phyloP scores from a whole-genome alignment of 1,140 invertebrate species.

The Saccostrea cuccullata region DNA sequence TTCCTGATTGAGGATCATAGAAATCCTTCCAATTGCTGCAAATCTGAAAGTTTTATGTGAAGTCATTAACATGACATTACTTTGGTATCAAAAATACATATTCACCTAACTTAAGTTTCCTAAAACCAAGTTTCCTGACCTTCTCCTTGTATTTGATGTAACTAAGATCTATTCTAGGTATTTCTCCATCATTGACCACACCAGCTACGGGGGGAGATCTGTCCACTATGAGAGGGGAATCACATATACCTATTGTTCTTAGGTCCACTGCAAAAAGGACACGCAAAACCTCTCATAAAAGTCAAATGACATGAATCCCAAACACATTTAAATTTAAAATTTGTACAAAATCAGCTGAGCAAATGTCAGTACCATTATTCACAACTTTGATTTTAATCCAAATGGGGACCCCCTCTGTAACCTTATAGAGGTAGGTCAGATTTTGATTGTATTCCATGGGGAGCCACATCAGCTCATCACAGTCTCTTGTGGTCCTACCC shows the following conservation, averaged over 20 bases:
- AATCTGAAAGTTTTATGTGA: slow-evolving; percentile 47
- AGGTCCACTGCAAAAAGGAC: slow-evolving; percentile 57
- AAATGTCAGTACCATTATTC: slow-evolving; percentile 62
- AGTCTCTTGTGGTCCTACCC: slow-evolving; percentile 61
- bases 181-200: slow-evolving; percentile 62
- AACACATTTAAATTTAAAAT: not conserved
- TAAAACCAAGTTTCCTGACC: slow-evolving; percentile 35
- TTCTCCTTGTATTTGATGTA: slow-evolving; percentile 57
- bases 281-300: not conserved
- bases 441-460: slow-evolving; percentile 5
- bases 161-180: slow-evolving; percentile 51
- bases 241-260: slow-evolving; percentile 53
- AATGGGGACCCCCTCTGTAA: slow-evolving; percentile 62
- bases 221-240: slow-evolving; percentile 62
- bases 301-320: not conserved
- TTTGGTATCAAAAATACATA: not conserved
- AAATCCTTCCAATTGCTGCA: slow-evolving; percentile 64
- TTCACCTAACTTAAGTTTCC: not conserved
- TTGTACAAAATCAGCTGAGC: too few species aligned
- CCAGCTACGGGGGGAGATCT: slow-evolving; percentile 58
- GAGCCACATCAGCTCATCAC: slow-evolving; percentile 57
- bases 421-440: slow-evolving; percentile 42
- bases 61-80: not conserved
- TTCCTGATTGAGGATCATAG: slow-evolving; percentile 61
- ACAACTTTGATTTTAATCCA: slow-evolving; percentile 65